Percentiles rank a stretch among this genome's conserved stretches.
Evolutionary conservation across 1,140 invertebrate genomes (phyloP).

Genomic region (Drosophila hydei): DNA sequence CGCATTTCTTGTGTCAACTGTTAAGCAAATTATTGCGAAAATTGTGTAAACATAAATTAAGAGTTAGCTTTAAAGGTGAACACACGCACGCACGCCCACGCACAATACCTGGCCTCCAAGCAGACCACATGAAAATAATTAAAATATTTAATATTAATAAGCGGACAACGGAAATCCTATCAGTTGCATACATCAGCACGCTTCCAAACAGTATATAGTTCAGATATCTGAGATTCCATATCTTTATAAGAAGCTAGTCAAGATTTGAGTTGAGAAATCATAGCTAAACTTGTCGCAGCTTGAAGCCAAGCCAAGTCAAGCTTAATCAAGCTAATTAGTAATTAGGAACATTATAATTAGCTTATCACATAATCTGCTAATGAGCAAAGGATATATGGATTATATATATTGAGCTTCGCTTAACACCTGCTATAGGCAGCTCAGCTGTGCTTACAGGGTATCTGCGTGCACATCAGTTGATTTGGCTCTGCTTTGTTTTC

Average conservation of each 20-base stretch:
- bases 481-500: not conserved
- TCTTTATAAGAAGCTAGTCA: no score
- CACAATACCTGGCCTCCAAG: not conserved
- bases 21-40: conserved; percentile 14
- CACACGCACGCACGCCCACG: not conserved
- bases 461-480: not conserved
- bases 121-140: conserved; percentile 27
- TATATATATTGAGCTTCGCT: no score
- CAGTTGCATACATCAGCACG: not conserved
- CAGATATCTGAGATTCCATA: no score
- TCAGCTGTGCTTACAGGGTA: not conserved
- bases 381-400: no score
- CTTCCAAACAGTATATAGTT: no score
- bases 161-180: conserved; percentile 29
- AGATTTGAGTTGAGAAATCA: no score
- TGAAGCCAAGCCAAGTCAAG: no score
- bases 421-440: no score
- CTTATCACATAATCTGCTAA: no score
- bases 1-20: conserved; percentile 63
- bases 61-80: conserved; percentile 7
- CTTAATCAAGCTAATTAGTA: no score
- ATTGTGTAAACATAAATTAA: not conserved
- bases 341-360: no score
- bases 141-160: conserved; percentile 47
- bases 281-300: no score